A percentile compares a stretch with the other conserved stretches of the same genome.
phyloP scores from a whole-genome alignment of 2,888 invertebrate species.

The Aleiodes leptofemur region DNA sequence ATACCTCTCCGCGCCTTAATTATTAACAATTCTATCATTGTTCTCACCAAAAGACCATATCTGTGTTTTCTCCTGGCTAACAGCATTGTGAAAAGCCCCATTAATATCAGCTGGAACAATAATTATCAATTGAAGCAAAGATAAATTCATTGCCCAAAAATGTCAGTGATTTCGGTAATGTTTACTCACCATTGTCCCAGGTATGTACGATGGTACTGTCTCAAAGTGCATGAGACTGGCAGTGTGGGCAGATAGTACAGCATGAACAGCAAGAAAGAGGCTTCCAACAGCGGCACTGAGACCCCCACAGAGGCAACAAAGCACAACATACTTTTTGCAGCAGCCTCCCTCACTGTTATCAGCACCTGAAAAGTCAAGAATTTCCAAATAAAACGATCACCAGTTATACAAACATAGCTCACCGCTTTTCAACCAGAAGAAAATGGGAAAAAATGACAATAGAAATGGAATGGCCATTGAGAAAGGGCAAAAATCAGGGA shows the following conservation, averaged over 20 bases:
- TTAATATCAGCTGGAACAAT: constrained; percentile 85
- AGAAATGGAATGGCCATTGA: neutral
- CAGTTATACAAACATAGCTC: constrained; percentile 12
- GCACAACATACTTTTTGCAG: constrained; percentile 85
- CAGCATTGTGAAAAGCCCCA: constrained; percentile 91
- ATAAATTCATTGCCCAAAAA: constrained; percentile 13
- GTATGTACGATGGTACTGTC: constrained; percentile 96
- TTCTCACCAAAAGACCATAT: constrained; percentile 91
- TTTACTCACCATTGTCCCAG: constrained; percentile 88
- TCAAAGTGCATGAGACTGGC: constrained; percentile 82
- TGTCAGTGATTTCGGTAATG: constrained; percentile 1
- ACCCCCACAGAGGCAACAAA: constrained; percentile 89
- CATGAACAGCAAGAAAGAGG: constrained; percentile 87
- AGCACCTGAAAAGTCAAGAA: constrained; percentile 48
- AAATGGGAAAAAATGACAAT: constrained; percentile 7
- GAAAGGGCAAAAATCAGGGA: constrained; percentile 32
- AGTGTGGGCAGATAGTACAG: constrained; percentile 87
- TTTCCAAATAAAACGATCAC: neutral
- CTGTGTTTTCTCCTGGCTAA: constrained; percentile 89
- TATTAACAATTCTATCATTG: neutral
- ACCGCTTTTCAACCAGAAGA: neutral
- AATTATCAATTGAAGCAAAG: constrained; percentile 12
- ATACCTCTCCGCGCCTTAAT: too few relatives aligned
- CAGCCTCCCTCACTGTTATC: constrained; percentile 67
- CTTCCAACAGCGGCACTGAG: constrained; percentile 86